Evolutionary conservation across 2,888 invertebrate species (phyloP).

Genomic region (Escarpia spicata): DNA sequence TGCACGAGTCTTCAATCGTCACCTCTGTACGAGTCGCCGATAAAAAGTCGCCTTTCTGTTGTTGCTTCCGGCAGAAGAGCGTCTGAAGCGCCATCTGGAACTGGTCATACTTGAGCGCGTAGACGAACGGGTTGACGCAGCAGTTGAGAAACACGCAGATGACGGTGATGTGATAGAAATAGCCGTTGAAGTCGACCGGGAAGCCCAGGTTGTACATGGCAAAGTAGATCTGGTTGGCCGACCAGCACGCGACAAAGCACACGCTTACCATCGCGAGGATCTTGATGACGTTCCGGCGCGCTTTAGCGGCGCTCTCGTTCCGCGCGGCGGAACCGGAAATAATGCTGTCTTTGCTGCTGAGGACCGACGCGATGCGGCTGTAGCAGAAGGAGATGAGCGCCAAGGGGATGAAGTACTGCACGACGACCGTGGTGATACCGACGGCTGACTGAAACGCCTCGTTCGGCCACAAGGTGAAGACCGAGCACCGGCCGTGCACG

Average conservation of each 20-base stretch:
- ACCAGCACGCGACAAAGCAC: constrained; percentile 31
- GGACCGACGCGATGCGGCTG: background rate
- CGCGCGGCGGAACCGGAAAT: background rate
- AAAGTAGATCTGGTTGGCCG: constrained; percentile 29
- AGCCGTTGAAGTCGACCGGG: constrained; percentile 20
- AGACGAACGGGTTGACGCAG: constrained; percentile 39
- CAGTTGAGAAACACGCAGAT: constrained; percentile 36
- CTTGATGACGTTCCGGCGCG: constrained; percentile 28
- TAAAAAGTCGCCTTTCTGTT: background rate
- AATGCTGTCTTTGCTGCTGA: background rate
- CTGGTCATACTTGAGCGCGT: constrained; percentile 37
- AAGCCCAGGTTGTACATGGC: constrained; percentile 24
- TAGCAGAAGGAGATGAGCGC: constrained; percentile 21
- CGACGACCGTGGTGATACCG: constrained; percentile 18
- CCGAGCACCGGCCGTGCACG: background rate
- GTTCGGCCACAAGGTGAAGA: constrained; percentile 12
- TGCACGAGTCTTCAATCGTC: background rate
- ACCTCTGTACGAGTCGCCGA: background rate
- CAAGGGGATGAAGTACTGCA: constrained; percentile 27
- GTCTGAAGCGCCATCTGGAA: constrained; percentile 36
- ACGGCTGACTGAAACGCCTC: background rate
- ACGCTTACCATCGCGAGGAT: constrained; percentile 26
- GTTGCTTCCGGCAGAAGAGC: constrained; percentile 30
- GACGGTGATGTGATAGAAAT: constrained; percentile 22
- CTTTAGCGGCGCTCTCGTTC: constrained; percentile 23